Conservation (phyloP, 2,113 vertebrate species). For the Serilophus lunatus region DNA sequence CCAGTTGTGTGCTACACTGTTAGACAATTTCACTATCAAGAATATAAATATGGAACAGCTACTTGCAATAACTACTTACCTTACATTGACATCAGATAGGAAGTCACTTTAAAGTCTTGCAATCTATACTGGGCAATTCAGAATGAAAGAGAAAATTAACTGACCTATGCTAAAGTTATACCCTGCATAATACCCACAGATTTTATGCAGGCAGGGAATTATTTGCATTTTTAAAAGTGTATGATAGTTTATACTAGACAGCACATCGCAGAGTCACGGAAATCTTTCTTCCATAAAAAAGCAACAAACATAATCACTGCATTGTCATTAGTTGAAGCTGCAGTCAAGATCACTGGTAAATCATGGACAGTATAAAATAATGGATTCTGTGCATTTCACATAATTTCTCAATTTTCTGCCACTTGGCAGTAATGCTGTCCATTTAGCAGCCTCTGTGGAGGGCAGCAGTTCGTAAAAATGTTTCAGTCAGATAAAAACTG, state of each 20-base stretch:
- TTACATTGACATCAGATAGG: not conserved
- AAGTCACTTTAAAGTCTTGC: not conserved
- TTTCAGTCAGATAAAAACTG: not conserved
- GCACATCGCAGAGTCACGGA: not conserved
- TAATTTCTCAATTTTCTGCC: not conserved
- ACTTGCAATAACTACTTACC: not conserved
- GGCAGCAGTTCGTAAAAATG: not conserved
- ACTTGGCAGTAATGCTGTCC: not conserved
- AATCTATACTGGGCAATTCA: not conserved
- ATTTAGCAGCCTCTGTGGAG: not conserved
- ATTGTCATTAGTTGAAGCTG: not conserved
- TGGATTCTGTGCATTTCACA: not conserved
- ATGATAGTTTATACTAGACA: not conserved
- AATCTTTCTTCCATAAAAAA: not conserved
- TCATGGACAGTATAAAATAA: not conserved
- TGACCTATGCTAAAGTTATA: not conserved
- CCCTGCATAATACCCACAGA: not conserved
- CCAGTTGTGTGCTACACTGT: not conserved
- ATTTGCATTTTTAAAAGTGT: not conserved
- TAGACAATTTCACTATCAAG: not conserved
- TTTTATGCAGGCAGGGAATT: not conserved
- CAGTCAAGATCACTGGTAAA: not conserved
- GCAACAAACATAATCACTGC: not conserved
- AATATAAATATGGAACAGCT: not conserved
- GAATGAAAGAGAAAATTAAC: not conserved